Base-by-base conservation (phyloP, 2,113 vertebrate species). In the Atlantisia rogersi region DNA sequence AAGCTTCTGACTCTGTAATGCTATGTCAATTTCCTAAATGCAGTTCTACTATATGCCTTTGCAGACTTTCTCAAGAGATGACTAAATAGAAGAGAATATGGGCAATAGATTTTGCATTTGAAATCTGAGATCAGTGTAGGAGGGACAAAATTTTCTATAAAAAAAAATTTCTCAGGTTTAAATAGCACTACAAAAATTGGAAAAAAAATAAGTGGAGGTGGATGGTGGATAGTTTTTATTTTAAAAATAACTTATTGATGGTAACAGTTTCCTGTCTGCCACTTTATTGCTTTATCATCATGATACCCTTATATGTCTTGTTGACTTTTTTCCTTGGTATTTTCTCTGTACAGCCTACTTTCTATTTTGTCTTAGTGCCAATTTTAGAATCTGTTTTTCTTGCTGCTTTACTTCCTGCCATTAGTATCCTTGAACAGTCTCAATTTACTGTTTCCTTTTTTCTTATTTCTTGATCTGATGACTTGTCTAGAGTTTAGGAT, bases 61-160 rank as follows among this genome's bases (percentile, higher is more conserved):
- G 26, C 32, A 56, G 37, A 32, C 58, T 39, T 88, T 75, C 53
- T 86, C 6, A 40, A 59, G 35, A 60, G 9, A 20, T 64, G 71
- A 73, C 74, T 77, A 48, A 80, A 55, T 48, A 32, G 63, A 89
- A 58, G 3, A 55, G 58, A 42, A 28, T 52, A 68, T 28, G 16
- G 37, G 12, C 15, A 62, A 42, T 62, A 15, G 9, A 32, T 44
- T 90, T 81, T 44, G 4, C 13, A 48, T 56, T 86, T 70, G 42
- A 92, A 78, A 52, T 56, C 12, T 10, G 32, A 71, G 35, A 35
- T 7, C 16, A 48, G 4, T 21, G 1, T 63, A 53, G 87, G 2
- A 42, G 11, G 15, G 14, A 35, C 0, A 40, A 40, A 55, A 58
- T 3, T 9, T 3, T 1, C 7, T 44, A 7, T 19, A 10, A 74